These are phyloP conservation scores for Gallinago stenura DNA, from an alignment of 2,797 vertebrate species.

Conservation along the genomic window DNA sequence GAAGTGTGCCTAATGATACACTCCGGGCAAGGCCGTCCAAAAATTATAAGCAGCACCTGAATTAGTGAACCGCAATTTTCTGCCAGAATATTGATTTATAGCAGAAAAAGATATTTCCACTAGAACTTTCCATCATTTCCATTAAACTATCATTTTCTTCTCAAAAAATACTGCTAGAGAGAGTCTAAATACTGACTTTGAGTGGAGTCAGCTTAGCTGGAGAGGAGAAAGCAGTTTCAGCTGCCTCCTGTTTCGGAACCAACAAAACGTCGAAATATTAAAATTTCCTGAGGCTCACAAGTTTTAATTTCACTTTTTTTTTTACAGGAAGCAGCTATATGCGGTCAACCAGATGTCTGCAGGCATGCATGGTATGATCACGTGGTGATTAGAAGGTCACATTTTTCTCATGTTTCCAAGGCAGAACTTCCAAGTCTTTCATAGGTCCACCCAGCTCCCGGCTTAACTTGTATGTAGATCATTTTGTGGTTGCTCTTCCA, in stretches of 20 bases:
- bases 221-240: background rate
- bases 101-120: background rate
- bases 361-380: background rate
- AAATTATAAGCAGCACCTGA: background rate
- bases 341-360: conserved; percentile 23
- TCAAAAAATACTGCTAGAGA: background rate
- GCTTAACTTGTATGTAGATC: background rate
- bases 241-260: background rate
- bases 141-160: background rate
- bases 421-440: conserved; percentile 2
- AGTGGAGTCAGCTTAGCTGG: background rate
- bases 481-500: background rate
- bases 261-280: background rate
- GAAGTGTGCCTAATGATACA: background rate
- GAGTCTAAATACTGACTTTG: background rate
- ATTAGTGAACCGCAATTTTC: background rate
- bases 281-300: background rate
- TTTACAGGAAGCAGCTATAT: background rate
- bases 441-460: background rate
- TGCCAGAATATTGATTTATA: background rate
- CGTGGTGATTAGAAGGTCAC: conserved; percentile 9
- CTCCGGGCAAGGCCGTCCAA: background rate
- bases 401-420: conserved; percentile 25
- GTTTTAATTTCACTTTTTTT: background rate
- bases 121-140: background rate